Evolutionary conservation across 2,888 invertebrate genomes (phyloP).

Genomic region (Theretra japonica): DNA sequence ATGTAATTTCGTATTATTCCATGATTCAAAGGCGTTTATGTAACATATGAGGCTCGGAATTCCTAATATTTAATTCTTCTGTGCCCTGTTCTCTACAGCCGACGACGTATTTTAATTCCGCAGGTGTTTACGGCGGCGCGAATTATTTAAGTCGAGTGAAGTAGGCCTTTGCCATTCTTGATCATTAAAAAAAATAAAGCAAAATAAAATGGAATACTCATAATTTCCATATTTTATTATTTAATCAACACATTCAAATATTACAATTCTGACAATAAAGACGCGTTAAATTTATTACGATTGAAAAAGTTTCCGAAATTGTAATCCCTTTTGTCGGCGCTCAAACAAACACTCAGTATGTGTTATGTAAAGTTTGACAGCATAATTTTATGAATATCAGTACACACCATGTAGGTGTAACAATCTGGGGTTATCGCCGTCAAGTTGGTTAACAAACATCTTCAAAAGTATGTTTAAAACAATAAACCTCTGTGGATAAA

Average conservation of each 20-base stretch:
- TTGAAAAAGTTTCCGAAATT: not conserved
- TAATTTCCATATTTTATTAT: no score
- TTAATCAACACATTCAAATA: no score
- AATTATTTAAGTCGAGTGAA: no score
- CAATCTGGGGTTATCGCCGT: not conserved
- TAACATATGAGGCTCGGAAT: no score
- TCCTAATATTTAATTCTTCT: no score
- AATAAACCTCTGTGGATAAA: constrained; percentile 9
- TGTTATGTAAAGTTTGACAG: not conserved
- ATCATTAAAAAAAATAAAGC: no score
- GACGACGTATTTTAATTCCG: no score
- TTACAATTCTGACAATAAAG: not conserved
- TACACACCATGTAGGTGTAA: not conserved
- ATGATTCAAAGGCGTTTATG: not conserved
- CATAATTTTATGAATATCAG: not conserved
- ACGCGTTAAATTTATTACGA: not conserved
- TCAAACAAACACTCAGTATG: not conserved
- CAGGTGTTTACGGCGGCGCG: no score
- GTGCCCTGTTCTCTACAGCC: no score
- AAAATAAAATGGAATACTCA: no score
- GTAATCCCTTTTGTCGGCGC: not conserved
- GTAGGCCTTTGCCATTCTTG: no score
- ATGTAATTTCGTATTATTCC: not conserved
- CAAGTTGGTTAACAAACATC: not conserved
- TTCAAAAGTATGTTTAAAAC: not conserved